Conservation (phyloP, 2,888 invertebrate genomes). For the Agrochola circellaris region DNA sequence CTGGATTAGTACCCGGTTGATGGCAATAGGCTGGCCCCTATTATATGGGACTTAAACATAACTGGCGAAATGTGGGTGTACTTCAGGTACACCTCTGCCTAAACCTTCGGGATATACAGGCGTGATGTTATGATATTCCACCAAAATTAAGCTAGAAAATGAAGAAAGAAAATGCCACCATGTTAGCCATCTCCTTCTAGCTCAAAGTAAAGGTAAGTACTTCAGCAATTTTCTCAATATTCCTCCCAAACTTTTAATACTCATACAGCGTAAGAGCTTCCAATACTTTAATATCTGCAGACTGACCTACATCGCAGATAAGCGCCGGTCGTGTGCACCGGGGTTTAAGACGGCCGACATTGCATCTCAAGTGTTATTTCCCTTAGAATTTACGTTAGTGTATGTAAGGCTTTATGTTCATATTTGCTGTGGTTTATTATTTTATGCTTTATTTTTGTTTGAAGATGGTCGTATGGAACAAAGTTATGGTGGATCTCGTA, state of each 20-base stretch:
- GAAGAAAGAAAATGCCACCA: neutral
- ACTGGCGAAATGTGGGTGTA: neutral
- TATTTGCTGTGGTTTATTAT: slow-evolving; percentile 54
- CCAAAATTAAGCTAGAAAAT: neutral
- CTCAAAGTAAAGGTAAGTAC: neutral
- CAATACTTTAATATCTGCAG: slow-evolving; percentile 75
- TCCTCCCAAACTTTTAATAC: slow-evolving; percentile 53
- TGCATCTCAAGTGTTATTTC: slow-evolving; percentile 61
- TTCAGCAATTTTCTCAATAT: slow-evolving; percentile 8
- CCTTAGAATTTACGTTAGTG: slow-evolving; percentile 55
- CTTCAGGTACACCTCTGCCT: too few relatives aligned
- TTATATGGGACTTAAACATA: neutral
- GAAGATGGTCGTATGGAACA: neutral
- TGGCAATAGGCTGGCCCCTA: neutral
- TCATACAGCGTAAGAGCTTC: slow-evolving; percentile 59
- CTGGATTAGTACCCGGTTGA: neutral
- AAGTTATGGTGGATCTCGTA: neutral
- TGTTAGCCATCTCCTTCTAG: neutral
- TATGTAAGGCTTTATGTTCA: slow-evolving; percentile 47
- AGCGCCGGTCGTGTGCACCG: slow-evolving; percentile 53
- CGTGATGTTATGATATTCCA: neutral
- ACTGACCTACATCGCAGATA: slow-evolving; percentile 74
- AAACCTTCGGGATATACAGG: too few relatives aligned
- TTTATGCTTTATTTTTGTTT: neutral
- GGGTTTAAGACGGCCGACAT: slow-evolving; percentile 58